These are phyloP conservation scores for Scelioninae gen. 2 DNA, from an alignment of 2,888 invertebrate genomes.

Conservation along the genomic window DNA sequence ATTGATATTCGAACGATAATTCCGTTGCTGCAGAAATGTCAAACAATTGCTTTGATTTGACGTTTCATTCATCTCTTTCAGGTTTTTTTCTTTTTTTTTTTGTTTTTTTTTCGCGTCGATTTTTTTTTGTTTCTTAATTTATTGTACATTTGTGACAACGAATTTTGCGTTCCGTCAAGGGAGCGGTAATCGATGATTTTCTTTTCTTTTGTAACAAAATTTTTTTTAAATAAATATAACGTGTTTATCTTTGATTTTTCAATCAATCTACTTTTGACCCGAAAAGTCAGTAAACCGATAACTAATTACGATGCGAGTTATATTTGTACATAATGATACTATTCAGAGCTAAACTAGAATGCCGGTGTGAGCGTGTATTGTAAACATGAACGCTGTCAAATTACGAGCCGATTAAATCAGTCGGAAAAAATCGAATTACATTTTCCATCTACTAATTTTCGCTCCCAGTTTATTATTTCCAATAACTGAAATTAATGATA, in stretches of 20 bases:
- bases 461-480: constrained; percentile 17
- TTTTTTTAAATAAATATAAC: constrained; percentile 17
- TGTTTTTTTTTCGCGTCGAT: too few species aligned
- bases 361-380: constrained; percentile 39
- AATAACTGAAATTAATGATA: constrained; percentile 24
- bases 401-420: constrained; percentile 46
- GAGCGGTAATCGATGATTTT: too few species aligned
- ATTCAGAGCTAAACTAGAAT: constrained; percentile 52
- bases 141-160: too few species aligned
- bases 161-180: too few species aligned
- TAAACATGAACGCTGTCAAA: constrained; percentile 51
- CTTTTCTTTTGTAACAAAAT: too few species aligned
- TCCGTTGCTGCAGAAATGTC: too few species aligned
- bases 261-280: constrained; percentile 55
- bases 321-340: constrained; percentile 57
- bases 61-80: too few species aligned
- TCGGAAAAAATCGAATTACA: constrained; percentile 42
- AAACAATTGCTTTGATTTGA: too few species aligned
- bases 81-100: too few species aligned
- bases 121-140: too few species aligned
- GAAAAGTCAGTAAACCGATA: constrained; percentile 57
- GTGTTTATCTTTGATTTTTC: constrained; percentile 45
- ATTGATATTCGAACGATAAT: too few species aligned
- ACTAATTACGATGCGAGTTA: constrained; percentile 55
- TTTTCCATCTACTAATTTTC: constrained; percentile 25